These are phyloP conservation scores for Coilia nasus DNA, from an alignment of 2,797 vertebrate genomes.

Conservation along the genomic window DNA sequence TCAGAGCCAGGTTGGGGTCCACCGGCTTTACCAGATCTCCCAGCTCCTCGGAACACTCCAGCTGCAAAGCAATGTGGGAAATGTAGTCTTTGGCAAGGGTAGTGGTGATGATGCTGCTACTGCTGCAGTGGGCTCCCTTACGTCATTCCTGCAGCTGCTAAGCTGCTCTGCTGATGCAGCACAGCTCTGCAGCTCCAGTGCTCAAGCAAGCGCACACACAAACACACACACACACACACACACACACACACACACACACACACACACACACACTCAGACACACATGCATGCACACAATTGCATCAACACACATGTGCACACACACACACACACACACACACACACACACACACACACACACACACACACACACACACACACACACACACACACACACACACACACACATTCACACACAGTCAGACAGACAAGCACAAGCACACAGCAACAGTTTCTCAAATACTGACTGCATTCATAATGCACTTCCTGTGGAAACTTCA, in stretches of 20 bases:
- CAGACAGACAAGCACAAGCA: too few relatives aligned
- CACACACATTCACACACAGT: too few relatives aligned
- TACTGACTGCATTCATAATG: too few relatives aligned
- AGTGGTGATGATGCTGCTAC: background rate
- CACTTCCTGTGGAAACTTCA: too few relatives aligned
- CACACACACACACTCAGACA: too few relatives aligned
- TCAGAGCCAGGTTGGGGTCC: slow-evolving; percentile 88
- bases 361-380: background rate
- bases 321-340: background rate
- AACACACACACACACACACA: too few relatives aligned
- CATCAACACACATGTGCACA: too few relatives aligned
- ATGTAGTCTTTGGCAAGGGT: background rate
- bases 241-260: too few relatives aligned
- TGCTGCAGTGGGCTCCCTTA: slow-evolving; percentile 13
- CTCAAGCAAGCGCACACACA: too few relatives aligned
- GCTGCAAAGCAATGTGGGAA: slow-evolving; percentile 67
- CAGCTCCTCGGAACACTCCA: slow-evolving; percentile 93
- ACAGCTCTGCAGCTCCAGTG: background rate
- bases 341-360: background rate
- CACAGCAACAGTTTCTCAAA: too few relatives aligned
- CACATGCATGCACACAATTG: too few relatives aligned
- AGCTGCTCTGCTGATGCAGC: slow-evolving; percentile 10
- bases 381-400: background rate
- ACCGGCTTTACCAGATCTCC: slow-evolving; percentile 88
- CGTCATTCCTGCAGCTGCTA: slow-evolving; percentile 20